phyloP scores from a whole-genome alignment of 2,113 vertebrate genomes.

The Xenus cinereus region DNA sequence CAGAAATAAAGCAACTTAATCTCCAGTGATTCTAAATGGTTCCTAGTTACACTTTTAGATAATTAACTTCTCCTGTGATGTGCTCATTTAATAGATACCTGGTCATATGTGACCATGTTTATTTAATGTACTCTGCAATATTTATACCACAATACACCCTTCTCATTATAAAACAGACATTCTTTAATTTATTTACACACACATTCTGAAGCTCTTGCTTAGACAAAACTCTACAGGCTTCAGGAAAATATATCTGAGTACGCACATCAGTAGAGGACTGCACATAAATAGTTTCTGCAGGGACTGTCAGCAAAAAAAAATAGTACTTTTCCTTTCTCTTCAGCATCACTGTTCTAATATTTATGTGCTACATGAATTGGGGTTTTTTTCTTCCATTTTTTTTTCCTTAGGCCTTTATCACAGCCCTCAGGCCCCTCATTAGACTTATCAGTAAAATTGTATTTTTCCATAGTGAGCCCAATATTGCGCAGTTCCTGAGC shows the following conservation, averaged over 20 bases:
- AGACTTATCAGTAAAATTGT: not conserved
- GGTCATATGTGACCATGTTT: conserved; percentile 52
- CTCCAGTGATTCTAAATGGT: conserved; percentile 3
- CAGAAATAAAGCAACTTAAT: conserved; percentile 47
- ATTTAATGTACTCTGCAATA: conserved; percentile 41
- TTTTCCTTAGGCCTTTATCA: not conserved
- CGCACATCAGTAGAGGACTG: not conserved
- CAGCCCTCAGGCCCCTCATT: not conserved
- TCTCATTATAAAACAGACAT: conserved; percentile 14
- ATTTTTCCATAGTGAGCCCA: not conserved
- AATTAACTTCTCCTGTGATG: conserved; percentile 46
- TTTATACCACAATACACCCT: conserved; percentile 8
- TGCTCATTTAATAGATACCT: conserved; percentile 50
- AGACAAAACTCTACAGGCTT: not conserved
- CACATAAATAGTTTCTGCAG: not conserved
- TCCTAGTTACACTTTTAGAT: conserved; percentile 2
- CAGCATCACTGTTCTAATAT: not conserved
- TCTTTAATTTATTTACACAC: conserved; percentile 3
- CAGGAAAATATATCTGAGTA: not conserved
- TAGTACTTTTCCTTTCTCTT: not conserved
- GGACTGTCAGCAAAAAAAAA: not conserved
- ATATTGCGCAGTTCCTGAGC: not conserved
- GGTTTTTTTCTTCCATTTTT: not conserved
- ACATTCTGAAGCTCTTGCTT: not conserved
- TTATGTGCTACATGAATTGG: not conserved